phyloP scores from a whole-genome alignment of 1,140 invertebrate species.

The Papilio glaucus region DNA sequence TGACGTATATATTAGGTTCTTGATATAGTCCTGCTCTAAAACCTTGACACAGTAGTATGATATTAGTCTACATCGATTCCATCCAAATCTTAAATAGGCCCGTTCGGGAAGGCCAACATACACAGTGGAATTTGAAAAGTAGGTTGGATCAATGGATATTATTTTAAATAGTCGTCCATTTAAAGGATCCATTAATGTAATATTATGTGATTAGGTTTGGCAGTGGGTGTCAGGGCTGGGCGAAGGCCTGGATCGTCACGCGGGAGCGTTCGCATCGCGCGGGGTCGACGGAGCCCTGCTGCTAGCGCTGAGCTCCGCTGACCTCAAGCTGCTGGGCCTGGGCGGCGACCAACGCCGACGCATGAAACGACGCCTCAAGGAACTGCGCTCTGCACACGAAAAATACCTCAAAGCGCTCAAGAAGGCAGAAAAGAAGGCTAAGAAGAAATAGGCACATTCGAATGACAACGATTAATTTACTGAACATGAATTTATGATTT shows the following conservation, averaged over 20 bases:
- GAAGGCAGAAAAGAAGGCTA: slow-evolving; percentile 88
- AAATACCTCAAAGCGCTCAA: slow-evolving; percentile 94
- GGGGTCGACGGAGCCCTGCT: slow-evolving; percentile 93
- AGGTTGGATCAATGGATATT: too few species aligned
- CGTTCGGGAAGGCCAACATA: too few species aligned
- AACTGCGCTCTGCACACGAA: slow-evolving; percentile 90
- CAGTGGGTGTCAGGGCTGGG: slow-evolving; percentile 93
- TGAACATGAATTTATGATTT: background rate
- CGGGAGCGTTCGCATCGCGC: slow-evolving; percentile 92
- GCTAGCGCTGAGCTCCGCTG: slow-evolving; percentile 92
- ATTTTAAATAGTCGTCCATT: too few species aligned
- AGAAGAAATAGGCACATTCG: slow-evolving; percentile 85
- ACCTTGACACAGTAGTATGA: too few species aligned
- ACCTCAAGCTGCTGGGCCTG: slow-evolving; percentile 94
- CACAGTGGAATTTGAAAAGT: too few species aligned
- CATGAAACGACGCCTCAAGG: slow-evolving; percentile 95
- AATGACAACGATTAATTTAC: background rate
- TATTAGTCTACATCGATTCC: too few species aligned
- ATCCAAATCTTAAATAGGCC: too few species aligned
- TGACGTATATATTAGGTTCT: too few species aligned
- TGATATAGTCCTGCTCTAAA: too few species aligned
- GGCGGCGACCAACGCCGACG: slow-evolving; percentile 92
- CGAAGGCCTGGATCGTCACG: slow-evolving; percentile 91
- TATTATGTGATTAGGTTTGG: slow-evolving; percentile 87
- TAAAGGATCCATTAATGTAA: background rate